Evolutionary conservation across 2,797 vertebrate species (phyloP).

Genomic region (Coccyzus lansbergi): DNA sequence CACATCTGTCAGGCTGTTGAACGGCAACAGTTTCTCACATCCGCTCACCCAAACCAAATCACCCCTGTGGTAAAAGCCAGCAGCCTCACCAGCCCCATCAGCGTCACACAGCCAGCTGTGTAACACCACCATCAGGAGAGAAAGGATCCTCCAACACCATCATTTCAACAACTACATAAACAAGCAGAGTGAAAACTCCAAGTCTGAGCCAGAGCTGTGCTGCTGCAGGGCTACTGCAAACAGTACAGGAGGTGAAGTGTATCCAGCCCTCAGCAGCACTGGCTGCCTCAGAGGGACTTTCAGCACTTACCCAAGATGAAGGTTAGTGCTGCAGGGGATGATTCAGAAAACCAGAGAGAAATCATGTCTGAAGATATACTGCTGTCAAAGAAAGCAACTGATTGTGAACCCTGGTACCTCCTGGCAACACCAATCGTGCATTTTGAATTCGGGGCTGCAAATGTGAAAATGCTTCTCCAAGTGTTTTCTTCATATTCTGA

Average conservation of each 20-base stretch:
- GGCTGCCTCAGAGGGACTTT: neutral
- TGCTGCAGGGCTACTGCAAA: neutral
- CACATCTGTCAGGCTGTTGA: neutral
- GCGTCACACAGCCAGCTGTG: accelerated
- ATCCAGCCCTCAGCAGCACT: neutral
- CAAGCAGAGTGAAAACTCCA: neutral
- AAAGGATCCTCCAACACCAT: neutral
- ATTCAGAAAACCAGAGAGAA: neutral
- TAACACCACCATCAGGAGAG: neutral
- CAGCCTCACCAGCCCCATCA: neutral
- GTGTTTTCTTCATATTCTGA: neutral
- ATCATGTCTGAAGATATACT: neutral
- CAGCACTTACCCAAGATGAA: neutral
- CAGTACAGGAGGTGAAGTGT: accelerated
- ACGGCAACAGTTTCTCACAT: neutral
- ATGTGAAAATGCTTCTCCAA: neutral
- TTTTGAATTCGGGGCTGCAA: neutral
- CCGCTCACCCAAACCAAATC: neutral
- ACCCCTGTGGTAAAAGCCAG: neutral
- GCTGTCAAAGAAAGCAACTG: neutral
- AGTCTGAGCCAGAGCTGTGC: neutral
- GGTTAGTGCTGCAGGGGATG: neutral
- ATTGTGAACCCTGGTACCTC: neutral
- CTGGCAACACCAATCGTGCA: neutral
- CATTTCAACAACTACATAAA: neutral